Percentiles rank a stretch among this genome's conserved stretches.
Evolutionary conservation across 2,113 vertebrate genomes (phyloP).

Genomic region (Chrysemys picta): DNA sequence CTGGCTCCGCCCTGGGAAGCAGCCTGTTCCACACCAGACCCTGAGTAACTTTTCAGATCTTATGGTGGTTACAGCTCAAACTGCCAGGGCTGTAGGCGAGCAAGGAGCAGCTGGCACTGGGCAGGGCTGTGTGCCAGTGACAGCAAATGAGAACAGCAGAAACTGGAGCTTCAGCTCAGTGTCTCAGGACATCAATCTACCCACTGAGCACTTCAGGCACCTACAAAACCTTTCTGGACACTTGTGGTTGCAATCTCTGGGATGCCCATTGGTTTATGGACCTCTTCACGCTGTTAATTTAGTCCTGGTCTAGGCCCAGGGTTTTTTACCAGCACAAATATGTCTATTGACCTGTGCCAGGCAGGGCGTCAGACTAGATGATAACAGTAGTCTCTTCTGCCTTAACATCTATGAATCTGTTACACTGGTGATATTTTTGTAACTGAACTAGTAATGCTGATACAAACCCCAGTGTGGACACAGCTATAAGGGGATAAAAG

Average conservation of each 20-base stretch:
- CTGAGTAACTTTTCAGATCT: neutral
- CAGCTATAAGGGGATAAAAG: neutral
- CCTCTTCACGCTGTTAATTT: neutral
- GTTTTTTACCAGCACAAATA: neutral
- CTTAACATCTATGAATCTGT: no score
- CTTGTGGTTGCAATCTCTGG: neutral
- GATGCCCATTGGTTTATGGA: neutral
- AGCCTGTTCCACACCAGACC: neutral
- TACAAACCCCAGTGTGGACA: neutral
- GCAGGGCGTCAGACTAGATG: no score
- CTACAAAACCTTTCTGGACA: neutral
- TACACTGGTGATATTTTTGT: neutral
- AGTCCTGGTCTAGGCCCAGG: neutral
- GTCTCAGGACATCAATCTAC: neutral
- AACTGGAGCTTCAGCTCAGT: neutral
- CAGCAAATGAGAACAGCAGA: neutral
- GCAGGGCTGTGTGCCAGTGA: neutral
- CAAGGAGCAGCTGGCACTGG: neutral
- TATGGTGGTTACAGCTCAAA: neutral
- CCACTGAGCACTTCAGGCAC: neutral
- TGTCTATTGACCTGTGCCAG: no score
- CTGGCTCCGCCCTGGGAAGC: neutral
- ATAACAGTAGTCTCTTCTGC: no score
- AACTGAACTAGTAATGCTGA: neutral
- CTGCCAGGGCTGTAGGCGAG: neutral